phyloP scores from a whole-genome alignment of 2,888 invertebrate species.

The Rutpela maculata region DNA sequence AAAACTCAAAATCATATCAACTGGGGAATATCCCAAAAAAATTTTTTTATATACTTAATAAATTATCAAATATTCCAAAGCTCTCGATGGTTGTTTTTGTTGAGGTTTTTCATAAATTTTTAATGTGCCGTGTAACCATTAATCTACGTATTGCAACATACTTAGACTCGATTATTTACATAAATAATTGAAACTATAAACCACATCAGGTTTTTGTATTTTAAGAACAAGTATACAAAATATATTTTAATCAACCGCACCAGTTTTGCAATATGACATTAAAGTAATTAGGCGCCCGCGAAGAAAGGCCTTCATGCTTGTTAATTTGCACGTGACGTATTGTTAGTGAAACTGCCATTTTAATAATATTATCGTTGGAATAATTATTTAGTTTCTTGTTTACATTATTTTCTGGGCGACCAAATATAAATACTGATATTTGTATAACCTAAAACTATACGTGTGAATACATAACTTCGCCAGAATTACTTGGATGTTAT shows the following conservation, averaged over 20 bases:
- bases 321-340: background rate
- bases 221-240: background rate
- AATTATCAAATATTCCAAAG: too few species aligned
- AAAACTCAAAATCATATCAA: too few species aligned
- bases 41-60: too few species aligned
- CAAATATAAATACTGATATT: background rate
- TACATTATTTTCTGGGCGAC: too few species aligned
- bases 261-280: conserved; percentile 19
- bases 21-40: too few species aligned
- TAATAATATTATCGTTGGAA: background rate
- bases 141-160: background rate
- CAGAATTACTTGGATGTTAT: too few species aligned
- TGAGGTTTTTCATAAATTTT: background rate
- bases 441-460: too few species aligned
- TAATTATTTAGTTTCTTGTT: background rate
- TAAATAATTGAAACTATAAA: background rate
- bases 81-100: too few species aligned
- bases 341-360: background rate
- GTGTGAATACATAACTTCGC: too few species aligned
- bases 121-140: background rate
- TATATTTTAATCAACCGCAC: conserved; percentile 4
- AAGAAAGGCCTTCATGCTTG: conserved; percentile 14
- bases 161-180: background rate
- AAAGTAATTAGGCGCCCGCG: background rate
- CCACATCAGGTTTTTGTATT: background rate